Base-by-base conservation (phyloP, 1,140 invertebrate genomes). In the Laodelphax striatellus region DNA sequence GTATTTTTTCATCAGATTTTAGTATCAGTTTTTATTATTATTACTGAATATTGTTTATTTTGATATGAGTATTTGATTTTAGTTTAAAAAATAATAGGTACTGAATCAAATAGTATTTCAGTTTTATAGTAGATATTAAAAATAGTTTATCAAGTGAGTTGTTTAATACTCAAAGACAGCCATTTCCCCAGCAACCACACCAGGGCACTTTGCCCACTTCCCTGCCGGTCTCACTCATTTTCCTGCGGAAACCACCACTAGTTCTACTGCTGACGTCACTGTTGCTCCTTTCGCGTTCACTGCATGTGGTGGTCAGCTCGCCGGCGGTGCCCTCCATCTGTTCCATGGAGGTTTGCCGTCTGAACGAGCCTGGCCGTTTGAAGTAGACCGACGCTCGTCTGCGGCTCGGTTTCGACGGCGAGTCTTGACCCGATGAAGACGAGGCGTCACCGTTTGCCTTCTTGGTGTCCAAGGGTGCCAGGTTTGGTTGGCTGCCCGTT, bases 111-210 rank as follows among this genome's bases (percentile, higher is more conserved):
- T n/a, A n/a, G n/a, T n/a, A n/a, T n/a, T n/a, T n/a, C n/a, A n/a
- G n/a, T n/a, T n/a, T n/a, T n/a, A n/a, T n/a, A n/a, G n/a, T n/a
- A n/a, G n/a, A n/a, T n/a, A n/a, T n/a, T n/a, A n/a, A n/a, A n/a
- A n/a, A n/a, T n/a, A n/a, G n/a, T n/a, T n/a, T n/a, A n/a, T n/a
- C n/a, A n/a, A n/a, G n/a, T n/a, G n/a, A n/a, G n/a, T n/a, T n/a
- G n/a, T n/a, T n/a, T n/a, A n/a, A 28, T 28, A 6, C 16, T 63
- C 44, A 76, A 42, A 76, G 60, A 64, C 76, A 78, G 19, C 76
- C 76, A 64, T 77, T 78, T 17, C 76, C 76, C 75, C 76, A 77
- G 58, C 76, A 78, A 5, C 73, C 76, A 65, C 75, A 78, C 76
- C 76, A 78, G 2, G 76, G 76, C 14, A 74, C 69, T 65, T 72